Evolutionary conservation across 2,888 invertebrate genomes (phyloP), one percentile per base, ranked within the genome.

Genomic region (Aromia moschata): DNA sequence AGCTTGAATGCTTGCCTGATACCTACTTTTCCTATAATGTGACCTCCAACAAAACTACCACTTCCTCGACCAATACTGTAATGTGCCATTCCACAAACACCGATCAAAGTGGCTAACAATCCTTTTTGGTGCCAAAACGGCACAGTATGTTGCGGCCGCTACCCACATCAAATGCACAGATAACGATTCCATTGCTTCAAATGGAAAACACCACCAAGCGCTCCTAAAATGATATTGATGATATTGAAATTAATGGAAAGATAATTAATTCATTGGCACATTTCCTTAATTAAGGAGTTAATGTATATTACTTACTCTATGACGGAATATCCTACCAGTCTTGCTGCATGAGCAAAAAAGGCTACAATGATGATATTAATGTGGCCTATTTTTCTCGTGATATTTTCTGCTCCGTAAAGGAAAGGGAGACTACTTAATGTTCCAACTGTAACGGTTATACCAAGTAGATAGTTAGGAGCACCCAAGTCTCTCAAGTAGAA

Each of bases 141-240:
- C 90, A 73, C 93, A 93, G 78, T 94, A 94, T 0, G 93, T 93
- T 3, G 94, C 92, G 0, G 93, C 93, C 31, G 95, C 92, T 11
- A 94, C 93, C 91, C 93, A 94, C 92, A 94, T 92, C 66, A 95
- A 81, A 74, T 93, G 93, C 16, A 92, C 92, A 0, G 93, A 92
- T 11, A 93, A 81, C 0, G 93, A 90, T 80, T 93, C 93, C 86
- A 93, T 87, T 0, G 92, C 92, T 81, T 93, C 93, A 72, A 93
- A 93, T 0, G 93, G 93, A 70, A 93, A 92, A 74, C 92, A 92
- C 92, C 92, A 92, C 92, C 92, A 93, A 2, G 93, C 91, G 76
- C 89, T 90, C 76, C 92, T 93, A 77, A 25, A 82, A 77, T 31
- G 2, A n/a, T n/a, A n/a, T n/a, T n/a, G n/a, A n/a, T n/a, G n/a